Evolutionary conservation across 2,888 invertebrate genomes (phyloP), one percentile per base, ranked within the genome.

Genomic region (Maniola hyperantus): DNA sequence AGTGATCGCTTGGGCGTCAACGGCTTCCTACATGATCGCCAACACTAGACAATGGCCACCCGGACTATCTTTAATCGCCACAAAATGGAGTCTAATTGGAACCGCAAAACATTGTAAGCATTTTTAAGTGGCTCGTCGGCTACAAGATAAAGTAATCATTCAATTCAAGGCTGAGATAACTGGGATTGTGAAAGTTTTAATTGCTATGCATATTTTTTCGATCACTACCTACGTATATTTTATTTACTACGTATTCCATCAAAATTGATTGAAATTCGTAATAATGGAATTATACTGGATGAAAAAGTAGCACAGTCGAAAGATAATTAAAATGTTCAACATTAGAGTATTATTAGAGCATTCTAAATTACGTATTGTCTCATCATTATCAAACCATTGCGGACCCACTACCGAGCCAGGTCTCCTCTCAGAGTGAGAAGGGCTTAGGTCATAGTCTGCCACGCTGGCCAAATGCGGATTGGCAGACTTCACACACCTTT

Each of bases 51-150:
- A 92, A 92, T 92, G 84, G 85, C 75, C 75, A 77, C 77, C 79
- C 76, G 74, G 78, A 79, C 81, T 91, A 91, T 92, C 91, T 91
- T 80, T 81, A 84, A 91, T 91, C 91, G 81, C 81, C 79, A 85
- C 84, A 84, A 88, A 87, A 89, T 83, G 80, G 80, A 83, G 82
- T 88, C 86, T 91, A 92, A 92, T 92, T 92, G 91, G 91, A 85
- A 82, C 85, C 85, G 88, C 89, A 73, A 89, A 85, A 83, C 83
- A 72, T 70, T 69, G 77, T 74, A 72, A 72, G 69, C 69, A 69
- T 69, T 72, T 68, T 71, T 70, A 71, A 71, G 72, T 79, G 79
- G 79, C 80, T 79, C 77, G 76, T 75, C 77, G 76, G 79, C 76
- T 69, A 6, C 44, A 48, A 71, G 70, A 73, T 75, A 73, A 73